Percentiles rank a stretch among this genome's conserved stretches.
phyloP scores from a whole-genome alignment of 2,888 invertebrate genomes.

The Rhyacophila evoluta region DNA sequence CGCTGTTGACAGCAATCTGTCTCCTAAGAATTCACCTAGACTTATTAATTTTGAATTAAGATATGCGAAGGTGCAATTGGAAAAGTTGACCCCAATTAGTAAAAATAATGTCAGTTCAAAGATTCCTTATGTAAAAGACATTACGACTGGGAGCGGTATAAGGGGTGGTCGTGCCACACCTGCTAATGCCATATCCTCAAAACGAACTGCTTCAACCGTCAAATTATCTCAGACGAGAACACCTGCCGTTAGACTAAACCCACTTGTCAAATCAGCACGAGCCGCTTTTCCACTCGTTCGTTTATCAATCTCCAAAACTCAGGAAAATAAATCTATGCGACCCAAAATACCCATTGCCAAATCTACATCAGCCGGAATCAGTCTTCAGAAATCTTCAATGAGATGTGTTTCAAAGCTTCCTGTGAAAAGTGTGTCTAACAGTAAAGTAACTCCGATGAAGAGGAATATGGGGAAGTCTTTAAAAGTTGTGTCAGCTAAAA shows the following conservation, averaged over 20 bases:
- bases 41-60: too few relatives aligned
- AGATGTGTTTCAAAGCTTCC: slow-evolving; percentile 8
- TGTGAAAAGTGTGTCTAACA: background rate
- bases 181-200: background rate
- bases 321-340: background rate
- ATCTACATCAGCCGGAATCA: slow-evolving; percentile 29
- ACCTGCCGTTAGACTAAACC: background rate
- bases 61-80: background rate
- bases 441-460: background rate
- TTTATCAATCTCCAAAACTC: slow-evolving; percentile 21
- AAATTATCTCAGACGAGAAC: background rate
- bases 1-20: background rate
- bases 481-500: background rate
- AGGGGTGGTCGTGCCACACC: background rate
- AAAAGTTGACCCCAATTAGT: background rate
- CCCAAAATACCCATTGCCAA: background rate
- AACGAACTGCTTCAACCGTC: background rate
- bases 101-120: background rate
- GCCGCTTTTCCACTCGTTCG: background rate
- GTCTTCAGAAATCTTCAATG: slow-evolving; percentile 16
- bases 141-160: background rate
- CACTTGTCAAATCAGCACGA: background rate
- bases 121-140: background rate
- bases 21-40: background rate
- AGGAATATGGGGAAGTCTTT: background rate